A percentile compares a stretch with the other conserved stretches of the same genome.
Evolutionary conservation across 2,113 vertebrate species (phyloP).

Genomic region (Coracopsis vasa): DNA sequence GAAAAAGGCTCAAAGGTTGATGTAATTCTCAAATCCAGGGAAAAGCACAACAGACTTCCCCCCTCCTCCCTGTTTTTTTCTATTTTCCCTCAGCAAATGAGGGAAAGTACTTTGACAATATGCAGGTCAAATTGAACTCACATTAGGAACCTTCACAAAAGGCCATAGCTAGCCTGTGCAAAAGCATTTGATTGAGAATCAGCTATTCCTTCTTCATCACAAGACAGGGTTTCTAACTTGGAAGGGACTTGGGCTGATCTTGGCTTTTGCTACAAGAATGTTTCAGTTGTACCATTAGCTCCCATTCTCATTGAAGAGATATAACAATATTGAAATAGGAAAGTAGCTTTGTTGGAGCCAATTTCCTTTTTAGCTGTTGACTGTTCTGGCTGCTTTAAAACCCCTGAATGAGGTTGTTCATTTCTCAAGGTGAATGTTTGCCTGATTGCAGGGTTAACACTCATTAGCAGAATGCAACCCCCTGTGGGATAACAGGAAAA

Average conservation of each 20-base stretch:
- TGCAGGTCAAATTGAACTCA: not conserved
- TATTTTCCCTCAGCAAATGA: not conserved
- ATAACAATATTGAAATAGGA: not conserved
- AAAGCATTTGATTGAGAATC: not conserved
- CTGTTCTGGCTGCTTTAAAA: constrained; percentile 1
- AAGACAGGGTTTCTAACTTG: not conserved
- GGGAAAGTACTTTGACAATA: not conserved
- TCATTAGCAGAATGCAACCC: not conserved
- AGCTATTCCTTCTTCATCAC: not conserved
- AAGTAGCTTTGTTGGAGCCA: not conserved
- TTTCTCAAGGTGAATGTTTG: constrained; percentile 26
- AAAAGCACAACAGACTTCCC: not conserved
- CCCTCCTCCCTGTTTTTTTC: not conserved
- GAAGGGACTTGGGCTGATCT: not conserved
- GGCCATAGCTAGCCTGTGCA: not conserved
- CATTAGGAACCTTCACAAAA: not conserved
- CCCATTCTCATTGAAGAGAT: not conserved
- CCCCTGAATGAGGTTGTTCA: not conserved
- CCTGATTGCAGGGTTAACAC: not conserved
- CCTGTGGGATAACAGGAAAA: not conserved
- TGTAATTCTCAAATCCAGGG: not conserved
- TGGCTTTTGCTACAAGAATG: not conserved
- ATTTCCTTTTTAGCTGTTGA: not conserved
- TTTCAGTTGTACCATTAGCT: not conserved
- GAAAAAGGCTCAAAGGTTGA: not conserved